phyloP scores from a whole-genome alignment of 2,113 vertebrate genomes.

The Scopus umbretta region DNA sequence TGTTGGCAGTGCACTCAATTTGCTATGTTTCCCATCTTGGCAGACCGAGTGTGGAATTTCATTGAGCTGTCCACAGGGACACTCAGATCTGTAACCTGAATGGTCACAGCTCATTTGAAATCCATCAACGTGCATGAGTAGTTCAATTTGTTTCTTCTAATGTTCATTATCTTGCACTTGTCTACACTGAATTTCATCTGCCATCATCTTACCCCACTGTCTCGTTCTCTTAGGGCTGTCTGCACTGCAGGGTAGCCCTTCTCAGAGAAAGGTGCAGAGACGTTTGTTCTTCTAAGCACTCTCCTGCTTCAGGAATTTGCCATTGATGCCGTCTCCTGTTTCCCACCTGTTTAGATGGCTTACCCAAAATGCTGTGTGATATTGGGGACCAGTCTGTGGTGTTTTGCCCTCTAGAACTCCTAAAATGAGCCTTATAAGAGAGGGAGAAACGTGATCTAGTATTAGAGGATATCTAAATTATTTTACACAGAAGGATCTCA shows the following conservation, averaged over 20 bases:
- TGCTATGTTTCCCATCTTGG: not conserved
- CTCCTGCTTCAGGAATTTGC: not conserved
- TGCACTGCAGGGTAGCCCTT: not conserved
- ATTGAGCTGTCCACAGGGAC: not conserved
- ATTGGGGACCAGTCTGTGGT: not conserved
- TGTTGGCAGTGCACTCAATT: not conserved
- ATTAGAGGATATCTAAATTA: not conserved
- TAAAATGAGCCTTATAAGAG: not conserved
- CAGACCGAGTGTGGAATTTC: not conserved
- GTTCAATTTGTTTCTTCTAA: constrained; percentile 21
- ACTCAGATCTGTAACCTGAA: not conserved
- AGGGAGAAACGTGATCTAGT: not conserved
- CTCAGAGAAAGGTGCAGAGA: not conserved
- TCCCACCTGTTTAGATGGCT: not conserved
- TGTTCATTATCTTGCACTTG: constrained; percentile 4
- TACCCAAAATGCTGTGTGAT: not conserved
- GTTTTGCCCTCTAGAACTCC: not conserved
- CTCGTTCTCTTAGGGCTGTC: not conserved
- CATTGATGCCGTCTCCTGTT: not conserved
- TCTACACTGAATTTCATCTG: not conserved
- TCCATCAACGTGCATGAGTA: not conserved
- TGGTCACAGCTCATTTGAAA: constrained; percentile 1
- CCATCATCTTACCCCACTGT: not conserved
- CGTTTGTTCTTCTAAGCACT: not conserved
- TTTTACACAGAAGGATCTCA: not conserved